Evolutionary conservation across 2,113 vertebrate genomes (phyloP).

Genomic region (Cygnus atratus): DNA sequence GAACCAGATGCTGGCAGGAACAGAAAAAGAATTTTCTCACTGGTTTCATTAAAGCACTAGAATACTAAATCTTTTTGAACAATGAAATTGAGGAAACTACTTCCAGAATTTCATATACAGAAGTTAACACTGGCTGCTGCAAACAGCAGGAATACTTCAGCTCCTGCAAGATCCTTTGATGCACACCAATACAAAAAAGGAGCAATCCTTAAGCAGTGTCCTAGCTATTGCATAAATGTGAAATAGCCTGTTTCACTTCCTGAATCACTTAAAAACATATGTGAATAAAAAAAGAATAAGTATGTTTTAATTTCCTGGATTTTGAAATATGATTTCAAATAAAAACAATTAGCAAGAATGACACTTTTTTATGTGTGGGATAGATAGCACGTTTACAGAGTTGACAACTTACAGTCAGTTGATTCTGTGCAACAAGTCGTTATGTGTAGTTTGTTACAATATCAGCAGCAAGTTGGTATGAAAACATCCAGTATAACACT

Average conservation of each 20-base stretch:
- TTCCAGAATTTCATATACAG: not conserved
- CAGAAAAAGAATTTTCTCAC: not conserved
- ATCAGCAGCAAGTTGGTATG: not conserved
- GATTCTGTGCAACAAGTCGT: not conserved
- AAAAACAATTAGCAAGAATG: not conserved
- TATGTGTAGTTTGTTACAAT: not conserved
- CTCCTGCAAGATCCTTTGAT: not conserved
- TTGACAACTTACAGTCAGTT: not conserved
- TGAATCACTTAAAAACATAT: not conserved
- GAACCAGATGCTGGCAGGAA: not conserved
- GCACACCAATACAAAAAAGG: not conserved
- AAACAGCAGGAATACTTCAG: conserved; percentile 14
- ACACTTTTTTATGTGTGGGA: not conserved
- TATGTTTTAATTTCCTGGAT: not conserved
- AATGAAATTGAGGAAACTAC: not conserved
- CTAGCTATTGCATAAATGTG: not conserved
- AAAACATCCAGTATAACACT: not conserved
- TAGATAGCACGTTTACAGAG: not conserved
- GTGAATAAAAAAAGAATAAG: not conserved
- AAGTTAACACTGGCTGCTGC: not conserved
- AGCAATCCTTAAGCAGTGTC: not conserved
- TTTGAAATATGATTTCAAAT: not conserved
- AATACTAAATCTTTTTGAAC: not conserved
- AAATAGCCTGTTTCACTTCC: not conserved
- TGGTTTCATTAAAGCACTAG: not conserved